These are phyloP conservation scores for Astyanax mexicanus DNA, from an alignment of 2,797 vertebrate species.

Conservation along the genomic window DNA sequence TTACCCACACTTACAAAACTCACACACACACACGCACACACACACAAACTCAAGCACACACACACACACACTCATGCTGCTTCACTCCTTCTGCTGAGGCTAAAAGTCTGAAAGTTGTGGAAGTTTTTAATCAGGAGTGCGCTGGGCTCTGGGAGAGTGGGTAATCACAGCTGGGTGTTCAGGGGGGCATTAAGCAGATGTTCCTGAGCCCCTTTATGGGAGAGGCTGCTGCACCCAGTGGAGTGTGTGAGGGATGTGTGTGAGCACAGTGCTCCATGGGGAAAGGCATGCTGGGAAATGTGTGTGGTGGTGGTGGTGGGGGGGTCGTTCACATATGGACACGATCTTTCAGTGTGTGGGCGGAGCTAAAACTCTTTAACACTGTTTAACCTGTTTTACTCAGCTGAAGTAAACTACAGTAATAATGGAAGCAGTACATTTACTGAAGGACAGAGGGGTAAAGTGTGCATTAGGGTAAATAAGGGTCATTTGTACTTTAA, in stretches of 20 bases:
- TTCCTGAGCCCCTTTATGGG: constrained; percentile 1
- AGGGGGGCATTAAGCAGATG: constrained; percentile 4
- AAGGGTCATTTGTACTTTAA: not conserved
- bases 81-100: not conserved
- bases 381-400: not conserved
- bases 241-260: not conserved
- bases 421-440: too few relatives aligned
- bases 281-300: not conserved
- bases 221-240: not conserved
- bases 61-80: too few relatives aligned
- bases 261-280: not conserved
- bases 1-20: too few relatives aligned
- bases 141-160: not conserved
- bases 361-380: not conserved
- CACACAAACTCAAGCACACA: too few relatives aligned
- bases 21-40: too few relatives aligned
- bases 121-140: not conserved
- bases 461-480: not conserved
- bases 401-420: not conserved
- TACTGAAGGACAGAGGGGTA: not conserved
- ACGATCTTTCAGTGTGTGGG: not conserved
- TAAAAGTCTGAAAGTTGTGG: not conserved
- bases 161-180: not conserved
- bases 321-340: not conserved
- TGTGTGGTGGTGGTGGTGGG: too few relatives aligned